phyloP scores from a whole-genome alignment of 2,888 invertebrate species.

The Drosophila mercatorum region DNA sequence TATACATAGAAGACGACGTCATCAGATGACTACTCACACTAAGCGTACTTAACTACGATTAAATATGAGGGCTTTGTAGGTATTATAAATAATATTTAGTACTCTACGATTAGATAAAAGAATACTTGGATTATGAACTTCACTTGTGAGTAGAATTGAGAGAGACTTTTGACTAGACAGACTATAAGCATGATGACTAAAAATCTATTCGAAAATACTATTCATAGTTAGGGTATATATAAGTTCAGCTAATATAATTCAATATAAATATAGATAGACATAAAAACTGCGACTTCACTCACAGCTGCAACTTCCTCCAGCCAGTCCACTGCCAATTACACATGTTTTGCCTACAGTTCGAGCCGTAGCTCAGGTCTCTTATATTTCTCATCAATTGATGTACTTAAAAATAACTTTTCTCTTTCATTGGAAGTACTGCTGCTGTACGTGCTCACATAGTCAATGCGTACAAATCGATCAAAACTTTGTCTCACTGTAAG shows the following conservation, averaged over 20 bases:
- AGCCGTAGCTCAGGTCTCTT: not conserved
- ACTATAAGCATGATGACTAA: too few relatives aligned
- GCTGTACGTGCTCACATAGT: conserved; percentile 60
- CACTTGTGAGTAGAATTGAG: not conserved
- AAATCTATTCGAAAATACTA: too few relatives aligned
- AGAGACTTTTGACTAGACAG: too few relatives aligned
- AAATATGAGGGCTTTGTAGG: not conserved
- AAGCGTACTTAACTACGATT: too few relatives aligned
- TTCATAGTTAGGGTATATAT: too few relatives aligned
- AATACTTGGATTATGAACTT: not conserved
- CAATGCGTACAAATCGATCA: conserved; percentile 67
- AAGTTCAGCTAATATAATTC: too few relatives aligned
- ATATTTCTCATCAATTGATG: not conserved
- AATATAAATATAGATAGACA: too few relatives aligned
- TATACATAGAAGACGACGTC: not conserved
- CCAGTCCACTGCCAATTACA: not conserved
- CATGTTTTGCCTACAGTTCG: not conserved
- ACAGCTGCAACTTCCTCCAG: not conserved
- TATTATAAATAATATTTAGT: not conserved
- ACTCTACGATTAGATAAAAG: not conserved
- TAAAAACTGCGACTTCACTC: too few relatives aligned
- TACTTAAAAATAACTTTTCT: conserved; percentile 24
- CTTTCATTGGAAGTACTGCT: conserved; percentile 5
- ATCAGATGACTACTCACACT: not conserved
- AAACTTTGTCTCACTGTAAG: conserved; percentile 43